Conservation (phyloP, 2,113 vertebrate genomes). For the Nerophis lumbriciformis region DNA sequence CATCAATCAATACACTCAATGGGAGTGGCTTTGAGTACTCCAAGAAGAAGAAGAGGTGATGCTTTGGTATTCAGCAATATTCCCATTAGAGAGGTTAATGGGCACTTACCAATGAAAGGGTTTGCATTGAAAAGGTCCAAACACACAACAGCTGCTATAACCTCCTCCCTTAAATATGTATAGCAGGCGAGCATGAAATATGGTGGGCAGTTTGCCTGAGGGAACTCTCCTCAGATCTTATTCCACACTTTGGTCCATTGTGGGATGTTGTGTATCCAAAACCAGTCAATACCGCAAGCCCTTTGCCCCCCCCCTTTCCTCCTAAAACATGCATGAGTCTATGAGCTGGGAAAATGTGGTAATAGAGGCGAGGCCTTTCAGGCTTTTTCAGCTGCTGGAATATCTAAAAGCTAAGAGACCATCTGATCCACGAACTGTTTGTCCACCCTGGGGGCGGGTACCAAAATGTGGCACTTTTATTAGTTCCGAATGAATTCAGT, state of each 20-base stretch:
- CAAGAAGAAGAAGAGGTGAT: neutral
- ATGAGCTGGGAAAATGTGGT: conserved; percentile 44
- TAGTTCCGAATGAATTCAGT: neutral
- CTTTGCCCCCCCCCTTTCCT: conserved; percentile 25
- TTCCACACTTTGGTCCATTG: conserved; percentile 50
- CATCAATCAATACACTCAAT: conserved; percentile 60
- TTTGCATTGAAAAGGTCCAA: conserved; percentile 30
- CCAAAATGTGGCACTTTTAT: no score
- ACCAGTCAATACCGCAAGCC: conserved; percentile 58
- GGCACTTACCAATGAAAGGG: conserved; percentile 34
- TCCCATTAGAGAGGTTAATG: conserved; percentile 24
- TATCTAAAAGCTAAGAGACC: conserved; percentile 60
- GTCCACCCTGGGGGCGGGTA: conserved; percentile 2
- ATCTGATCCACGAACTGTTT: conserved; percentile 51
- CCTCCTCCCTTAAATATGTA: conserved; percentile 22
- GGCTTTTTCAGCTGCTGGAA: conserved; percentile 52
- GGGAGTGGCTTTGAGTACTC: neutral
- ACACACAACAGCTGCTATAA: conserved; percentile 31
- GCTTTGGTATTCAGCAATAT: conserved; percentile 13
- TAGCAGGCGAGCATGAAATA: conserved; percentile 38
- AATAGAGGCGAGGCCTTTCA: conserved; percentile 48
- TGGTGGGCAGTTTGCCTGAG: conserved; percentile 51
- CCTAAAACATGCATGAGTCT: conserved; percentile 73
- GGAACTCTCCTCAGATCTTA: conserved; percentile 60
- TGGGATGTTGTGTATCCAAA: conserved; percentile 62